Percentiles rank a stretch among this genome's conserved stretches.
Evolutionary conservation across 1,140 invertebrate genomes (phyloP).

Genomic region (Megathymus violae): DNA sequence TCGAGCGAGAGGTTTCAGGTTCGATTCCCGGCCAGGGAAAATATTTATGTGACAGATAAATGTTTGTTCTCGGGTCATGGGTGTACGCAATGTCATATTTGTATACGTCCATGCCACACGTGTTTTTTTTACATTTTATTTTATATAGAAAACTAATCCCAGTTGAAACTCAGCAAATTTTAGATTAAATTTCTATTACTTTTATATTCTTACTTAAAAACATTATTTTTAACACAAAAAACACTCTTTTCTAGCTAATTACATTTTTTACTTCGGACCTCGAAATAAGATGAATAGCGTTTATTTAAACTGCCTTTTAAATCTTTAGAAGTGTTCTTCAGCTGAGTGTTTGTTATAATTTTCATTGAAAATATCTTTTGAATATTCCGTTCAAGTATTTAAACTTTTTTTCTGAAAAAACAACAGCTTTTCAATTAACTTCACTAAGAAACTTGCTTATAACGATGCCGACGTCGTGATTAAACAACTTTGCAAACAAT

Average conservation of each 20-base stretch:
- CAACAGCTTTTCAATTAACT: neutral
- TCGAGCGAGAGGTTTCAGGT: too few species aligned
- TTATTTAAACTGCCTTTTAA: constrained; percentile 3
- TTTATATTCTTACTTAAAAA: neutral
- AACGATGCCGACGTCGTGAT: neutral
- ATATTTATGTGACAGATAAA: too few species aligned
- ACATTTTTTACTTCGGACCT: constrained; percentile 4
- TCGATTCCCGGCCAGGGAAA: too few species aligned
- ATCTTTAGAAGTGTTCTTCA: neutral
- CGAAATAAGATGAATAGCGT: neutral
- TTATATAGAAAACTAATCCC: too few species aligned
- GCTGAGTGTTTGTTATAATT: constrained; percentile 4
- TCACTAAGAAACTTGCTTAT: neutral
- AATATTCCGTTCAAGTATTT: constrained; percentile 2
- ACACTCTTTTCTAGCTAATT: neutral
- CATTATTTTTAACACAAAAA: neutral
- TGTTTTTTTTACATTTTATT: too few species aligned
- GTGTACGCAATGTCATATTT: too few species aligned
- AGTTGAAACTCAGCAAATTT: too few species aligned
- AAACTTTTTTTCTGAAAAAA: neutral
- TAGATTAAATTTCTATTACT: too few species aligned
- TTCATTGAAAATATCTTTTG: constrained; percentile 1
- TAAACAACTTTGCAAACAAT: neutral
- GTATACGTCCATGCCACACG: too few species aligned
- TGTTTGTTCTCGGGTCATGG: too few species aligned